phyloP scores from a whole-genome alignment of 2,888 invertebrate genomes.

The Ophioninae sp. region DNA sequence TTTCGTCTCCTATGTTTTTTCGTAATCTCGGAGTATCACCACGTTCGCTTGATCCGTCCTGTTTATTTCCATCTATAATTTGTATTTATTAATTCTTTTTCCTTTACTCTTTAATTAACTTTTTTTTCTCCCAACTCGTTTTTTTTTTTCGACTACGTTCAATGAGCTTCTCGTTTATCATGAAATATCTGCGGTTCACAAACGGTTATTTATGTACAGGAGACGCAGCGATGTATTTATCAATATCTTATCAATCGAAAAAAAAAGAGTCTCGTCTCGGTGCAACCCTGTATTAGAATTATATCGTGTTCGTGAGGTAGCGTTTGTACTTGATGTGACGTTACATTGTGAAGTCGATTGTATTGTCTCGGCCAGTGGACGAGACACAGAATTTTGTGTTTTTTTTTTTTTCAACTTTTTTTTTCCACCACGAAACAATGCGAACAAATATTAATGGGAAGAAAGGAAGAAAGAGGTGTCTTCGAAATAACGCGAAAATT shows the following conservation, averaged over 20 bases:
- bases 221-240: slow-evolving; percentile 61
- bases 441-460: slow-evolving; percentile 5
- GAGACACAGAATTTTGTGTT: slow-evolving; percentile 43
- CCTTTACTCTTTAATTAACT: slow-evolving; percentile 36
- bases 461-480: background rate
- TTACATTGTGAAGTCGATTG: slow-evolving; percentile 72
- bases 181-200: slow-evolving; percentile 68
- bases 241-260: slow-evolving; percentile 49
- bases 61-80: slow-evolving; percentile 59
- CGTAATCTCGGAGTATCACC: slow-evolving; percentile 62
- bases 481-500: slow-evolving; percentile 23
- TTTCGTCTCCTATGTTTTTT: slow-evolving; percentile 44
- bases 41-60: slow-evolving; percentile 58
- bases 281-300: slow-evolving; percentile 78
- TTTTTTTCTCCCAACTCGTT: slow-evolving; percentile 30
- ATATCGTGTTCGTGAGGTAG: slow-evolving; percentile 77
- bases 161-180: slow-evolving; percentile 61
- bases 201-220: slow-evolving; percentile 69
- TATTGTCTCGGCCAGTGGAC: slow-evolving; percentile 53
- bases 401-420: slow-evolving; percentile 8
- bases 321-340: slow-evolving; percentile 79
- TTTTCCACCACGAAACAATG: background rate
- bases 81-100: slow-evolving; percentile 41
- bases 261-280: slow-evolving; percentile 67
- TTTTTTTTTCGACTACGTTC: slow-evolving; percentile 18